Evolutionary conservation across 2,797 vertebrate genomes (phyloP).

Genomic region (Prionace glauca): DNA sequence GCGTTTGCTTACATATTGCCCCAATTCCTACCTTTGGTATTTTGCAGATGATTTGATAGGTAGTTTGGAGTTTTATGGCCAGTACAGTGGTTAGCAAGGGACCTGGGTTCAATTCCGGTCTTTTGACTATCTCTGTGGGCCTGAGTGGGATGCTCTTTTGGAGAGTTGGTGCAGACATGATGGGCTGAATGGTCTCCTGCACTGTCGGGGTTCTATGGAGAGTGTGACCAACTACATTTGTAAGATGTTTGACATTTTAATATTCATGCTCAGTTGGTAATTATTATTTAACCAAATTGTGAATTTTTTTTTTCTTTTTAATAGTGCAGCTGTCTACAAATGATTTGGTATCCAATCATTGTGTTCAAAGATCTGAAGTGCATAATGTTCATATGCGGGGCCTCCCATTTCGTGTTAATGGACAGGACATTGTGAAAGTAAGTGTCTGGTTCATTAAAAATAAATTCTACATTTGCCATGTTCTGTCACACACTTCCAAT

Average conservation of each 20-base stretch:
- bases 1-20: neutral
- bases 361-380: neutral
- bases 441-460: conserved; percentile 28
- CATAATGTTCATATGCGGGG: conserved; percentile 76
- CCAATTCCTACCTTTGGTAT: neutral
- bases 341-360: conserved; percentile 26
- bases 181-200: too few species aligned
- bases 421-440: conserved; percentile 74
- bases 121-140: too few species aligned
- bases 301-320: neutral
- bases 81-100: too few species aligned
- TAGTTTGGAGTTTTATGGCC: neutral
- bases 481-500: neutral
- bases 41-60: neutral
- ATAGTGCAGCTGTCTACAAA: conserved; percentile 13
- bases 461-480: too few species aligned
- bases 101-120: too few species aligned
- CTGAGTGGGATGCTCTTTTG: too few species aligned
- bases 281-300: neutral
- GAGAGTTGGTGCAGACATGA: too few species aligned
- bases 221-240: neutral
- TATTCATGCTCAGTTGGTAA: neutral
- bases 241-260: neutral
- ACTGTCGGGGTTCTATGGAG: too few species aligned
- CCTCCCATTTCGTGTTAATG: conserved; percentile 66